Percentiles rank a stretch among this genome's conserved stretches.
phyloP scores from a whole-genome alignment of 2,888 invertebrate species.

The Byasa hedistus region DNA sequence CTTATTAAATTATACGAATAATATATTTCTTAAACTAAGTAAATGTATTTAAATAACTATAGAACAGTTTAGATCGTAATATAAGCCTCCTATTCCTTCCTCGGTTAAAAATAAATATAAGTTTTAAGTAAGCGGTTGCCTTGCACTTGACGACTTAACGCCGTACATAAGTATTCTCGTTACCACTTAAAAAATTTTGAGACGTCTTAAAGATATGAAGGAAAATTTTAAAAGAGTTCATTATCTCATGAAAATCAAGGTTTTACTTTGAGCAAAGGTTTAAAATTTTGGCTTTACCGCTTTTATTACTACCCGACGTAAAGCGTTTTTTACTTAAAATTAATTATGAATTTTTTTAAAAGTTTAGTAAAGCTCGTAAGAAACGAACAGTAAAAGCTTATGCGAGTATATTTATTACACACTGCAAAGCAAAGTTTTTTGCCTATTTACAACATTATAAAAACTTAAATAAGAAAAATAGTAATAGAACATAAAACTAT shows the following conservation, averaged over 20 bases:
- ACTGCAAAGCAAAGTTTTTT: neutral
- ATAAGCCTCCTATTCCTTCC: neutral
- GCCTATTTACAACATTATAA: neutral
- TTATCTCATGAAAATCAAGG: neutral
- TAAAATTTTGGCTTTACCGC: neutral
- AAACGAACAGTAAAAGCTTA: neutral
- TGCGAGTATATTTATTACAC: neutral
- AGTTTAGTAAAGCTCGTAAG: conserved; percentile 6
- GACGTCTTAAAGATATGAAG: neutral
- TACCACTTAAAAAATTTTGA: neutral
- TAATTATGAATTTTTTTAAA: neutral
- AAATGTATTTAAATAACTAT: too few species aligned
- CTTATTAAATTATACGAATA: too few species aligned
- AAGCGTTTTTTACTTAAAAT: neutral
- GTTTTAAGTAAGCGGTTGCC: neutral
- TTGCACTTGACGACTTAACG: conserved; percentile 1
- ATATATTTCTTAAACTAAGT: too few species aligned
- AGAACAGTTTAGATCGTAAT: neutral
- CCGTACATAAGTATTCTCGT: conserved; percentile 4
- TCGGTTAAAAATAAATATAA: neutral
- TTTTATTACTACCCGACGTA: neutral
- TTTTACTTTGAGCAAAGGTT: neutral
- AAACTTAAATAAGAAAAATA: too few species aligned
- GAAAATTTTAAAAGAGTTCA: neutral
- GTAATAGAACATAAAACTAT: too few species aligned